phyloP scores from a whole-genome alignment of 1,140 invertebrate species.

The Dolichoris vasculosae region DNA sequence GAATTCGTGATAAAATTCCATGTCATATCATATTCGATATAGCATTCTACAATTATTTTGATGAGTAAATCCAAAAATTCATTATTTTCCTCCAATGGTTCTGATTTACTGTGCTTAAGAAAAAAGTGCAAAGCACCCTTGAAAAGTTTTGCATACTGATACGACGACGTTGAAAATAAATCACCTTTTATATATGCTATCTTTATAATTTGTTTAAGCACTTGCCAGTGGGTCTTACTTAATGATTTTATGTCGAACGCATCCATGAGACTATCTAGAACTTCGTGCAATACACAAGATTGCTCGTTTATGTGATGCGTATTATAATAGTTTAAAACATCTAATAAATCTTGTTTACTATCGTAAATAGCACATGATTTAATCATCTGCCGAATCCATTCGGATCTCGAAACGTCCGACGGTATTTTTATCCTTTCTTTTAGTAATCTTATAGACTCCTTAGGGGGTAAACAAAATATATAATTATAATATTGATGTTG shows the following conservation, averaged over 20 bases:
- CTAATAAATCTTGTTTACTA: slow-evolving; percentile 56
- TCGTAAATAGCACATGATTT: slow-evolving; percentile 62
- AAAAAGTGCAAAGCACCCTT: neutral
- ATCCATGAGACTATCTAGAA: slow-evolving; percentile 37
- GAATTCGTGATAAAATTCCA: neutral
- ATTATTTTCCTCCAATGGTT: neutral
- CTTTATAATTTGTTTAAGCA: slow-evolving; percentile 57
- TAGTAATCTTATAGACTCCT: slow-evolving; percentile 57
- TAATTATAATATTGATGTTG: neutral
- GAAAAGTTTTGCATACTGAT: neutral
- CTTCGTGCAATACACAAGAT: neutral
- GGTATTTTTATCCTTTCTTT: slow-evolving; percentile 56
- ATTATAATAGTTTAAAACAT: slow-evolving; percentile 58
- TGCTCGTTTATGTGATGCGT: slow-evolving; percentile 64
- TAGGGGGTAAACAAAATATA: slow-evolving; percentile 58
- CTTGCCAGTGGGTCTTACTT: slow-evolving; percentile 38
- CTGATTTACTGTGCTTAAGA: slow-evolving; percentile 14
- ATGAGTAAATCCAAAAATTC: slow-evolving; percentile 26
- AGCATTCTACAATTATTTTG: neutral
- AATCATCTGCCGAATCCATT: slow-evolving; percentile 54
- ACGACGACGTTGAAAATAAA: neutral
- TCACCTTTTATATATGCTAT: slow-evolving; percentile 49
- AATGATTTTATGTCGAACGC: slow-evolving; percentile 50
- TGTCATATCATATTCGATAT: neutral
- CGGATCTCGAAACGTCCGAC: slow-evolving; percentile 20